Conservation (phyloP, 2,797 vertebrate species). For the Hipposideros larvatus region DNA sequence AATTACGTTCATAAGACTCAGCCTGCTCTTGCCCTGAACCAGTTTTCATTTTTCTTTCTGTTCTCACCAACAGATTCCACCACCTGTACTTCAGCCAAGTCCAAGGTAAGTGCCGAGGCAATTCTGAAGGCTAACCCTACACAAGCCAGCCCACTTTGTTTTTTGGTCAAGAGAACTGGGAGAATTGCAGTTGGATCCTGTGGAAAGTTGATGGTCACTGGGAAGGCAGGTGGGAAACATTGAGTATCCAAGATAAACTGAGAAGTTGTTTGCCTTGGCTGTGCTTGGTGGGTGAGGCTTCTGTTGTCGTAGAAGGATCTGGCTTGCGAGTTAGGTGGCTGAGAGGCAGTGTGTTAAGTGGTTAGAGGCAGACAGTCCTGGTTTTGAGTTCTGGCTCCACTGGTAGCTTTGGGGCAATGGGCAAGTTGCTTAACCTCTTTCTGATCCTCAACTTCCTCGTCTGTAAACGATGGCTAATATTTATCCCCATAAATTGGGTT, state of each 20-base stretch:
- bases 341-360: background rate
- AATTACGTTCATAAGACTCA: background rate
- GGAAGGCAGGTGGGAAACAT: background rate
- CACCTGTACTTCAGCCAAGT: constrained; percentile 96
- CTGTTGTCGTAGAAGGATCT: background rate
- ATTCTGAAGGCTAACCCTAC: background rate
- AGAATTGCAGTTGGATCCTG: background rate
- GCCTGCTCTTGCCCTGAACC: background rate
- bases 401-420: background rate
- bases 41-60: constrained; percentile 31
- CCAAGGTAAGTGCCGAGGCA: constrained; percentile 91
- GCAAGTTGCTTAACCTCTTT: background rate
- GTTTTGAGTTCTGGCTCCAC: background rate
- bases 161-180: background rate
- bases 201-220: background rate
- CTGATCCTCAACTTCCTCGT: background rate
- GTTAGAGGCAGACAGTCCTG: background rate
- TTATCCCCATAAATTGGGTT: background rate
- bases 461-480: background rate
- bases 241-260: background rate
- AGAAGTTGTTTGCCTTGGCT: background rate
- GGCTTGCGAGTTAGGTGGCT: background rate
- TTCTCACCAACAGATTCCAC: constrained; percentile 91
- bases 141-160: background rate
- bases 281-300: background rate